phyloP scores from a whole-genome alignment of 2,888 invertebrate species.

The Blastobasis lacticolella region DNA sequence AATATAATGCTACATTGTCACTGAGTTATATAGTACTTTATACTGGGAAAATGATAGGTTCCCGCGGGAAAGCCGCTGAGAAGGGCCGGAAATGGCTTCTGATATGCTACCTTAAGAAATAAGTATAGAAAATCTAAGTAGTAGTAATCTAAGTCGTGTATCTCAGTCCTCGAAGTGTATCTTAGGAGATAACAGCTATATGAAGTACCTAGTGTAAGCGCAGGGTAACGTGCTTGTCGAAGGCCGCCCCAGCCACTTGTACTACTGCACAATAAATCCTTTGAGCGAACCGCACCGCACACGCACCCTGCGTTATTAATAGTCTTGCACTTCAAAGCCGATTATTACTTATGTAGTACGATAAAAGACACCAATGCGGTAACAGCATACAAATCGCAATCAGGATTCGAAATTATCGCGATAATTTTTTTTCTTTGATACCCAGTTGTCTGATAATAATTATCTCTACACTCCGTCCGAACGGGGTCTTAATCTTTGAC shows the following conservation, averaged over 20 bases:
- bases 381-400: slow-evolving; percentile 1
- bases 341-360: slow-evolving; percentile 40
- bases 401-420: too few relatives aligned
- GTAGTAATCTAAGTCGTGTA: background rate
- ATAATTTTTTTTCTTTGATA: too few relatives aligned
- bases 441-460: too few relatives aligned
- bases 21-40: too few relatives aligned
- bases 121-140: background rate
- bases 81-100: too few relatives aligned
- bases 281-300: slow-evolving; percentile 21
- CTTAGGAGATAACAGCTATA: background rate
- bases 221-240: slow-evolving; percentile 28
- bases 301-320: slow-evolving; percentile 32
- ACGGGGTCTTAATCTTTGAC: too few relatives aligned
- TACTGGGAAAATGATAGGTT: too few relatives aligned
- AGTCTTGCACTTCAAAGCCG: slow-evolving; percentile 34
- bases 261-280: slow-evolving; percentile 42
- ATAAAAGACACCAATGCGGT: slow-evolving; percentile 9
- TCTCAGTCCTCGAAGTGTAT: background rate
- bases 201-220: background rate
- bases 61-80: too few relatives aligned
- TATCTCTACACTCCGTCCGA: too few relatives aligned
- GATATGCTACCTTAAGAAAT: background rate
- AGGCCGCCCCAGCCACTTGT: slow-evolving; percentile 30
- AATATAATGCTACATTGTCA: too few relatives aligned